These are phyloP conservation scores for Artemia franciscana DNA, from an alignment of 1,140 invertebrate species.

Conservation along the genomic window DNA sequence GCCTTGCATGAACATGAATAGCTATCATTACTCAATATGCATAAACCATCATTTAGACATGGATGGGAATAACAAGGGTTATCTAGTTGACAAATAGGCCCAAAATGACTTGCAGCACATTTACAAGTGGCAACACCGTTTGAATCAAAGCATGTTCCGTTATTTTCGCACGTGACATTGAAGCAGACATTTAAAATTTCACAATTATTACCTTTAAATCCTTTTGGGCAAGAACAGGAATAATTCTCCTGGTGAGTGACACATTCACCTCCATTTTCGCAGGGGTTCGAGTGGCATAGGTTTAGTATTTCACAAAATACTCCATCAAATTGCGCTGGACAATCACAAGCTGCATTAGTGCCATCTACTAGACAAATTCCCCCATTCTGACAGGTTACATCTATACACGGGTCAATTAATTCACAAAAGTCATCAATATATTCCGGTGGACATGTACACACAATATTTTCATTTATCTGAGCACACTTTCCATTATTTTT, in stretches of 20 bases:
- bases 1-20: slow-evolving; percentile 14
- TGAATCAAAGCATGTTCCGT: slow-evolving; percentile 23
- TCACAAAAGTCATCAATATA: not conserved
- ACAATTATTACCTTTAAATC: not conserved
- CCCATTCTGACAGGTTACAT: not conserved
- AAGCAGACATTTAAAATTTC: slow-evolving; percentile 12
- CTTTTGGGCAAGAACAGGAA: not conserved
- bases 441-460: slow-evolving; percentile 23
- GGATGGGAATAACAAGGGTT: slow-evolving; percentile 25
- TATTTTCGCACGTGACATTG: slow-evolving; percentile 22
- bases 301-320: not conserved
- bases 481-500: slow-evolving; percentile 21
- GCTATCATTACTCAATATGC: slow-evolving; percentile 22
- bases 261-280: not conserved
- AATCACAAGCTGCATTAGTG: not conserved
- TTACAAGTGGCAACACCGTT: slow-evolving; percentile 19
- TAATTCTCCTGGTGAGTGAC: not conserved
- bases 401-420: not conserved
- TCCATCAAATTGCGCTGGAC: not conserved
- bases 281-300: not conserved
- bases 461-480: slow-evolving; percentile 19
- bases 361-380: not conserved
- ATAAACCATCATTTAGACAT: slow-evolving; percentile 31
- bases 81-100: slow-evolving; percentile 26
- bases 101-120: slow-evolving; percentile 20